Conservation (phyloP, 2,797 vertebrate genomes). For the Ceryle rudis region DNA sequence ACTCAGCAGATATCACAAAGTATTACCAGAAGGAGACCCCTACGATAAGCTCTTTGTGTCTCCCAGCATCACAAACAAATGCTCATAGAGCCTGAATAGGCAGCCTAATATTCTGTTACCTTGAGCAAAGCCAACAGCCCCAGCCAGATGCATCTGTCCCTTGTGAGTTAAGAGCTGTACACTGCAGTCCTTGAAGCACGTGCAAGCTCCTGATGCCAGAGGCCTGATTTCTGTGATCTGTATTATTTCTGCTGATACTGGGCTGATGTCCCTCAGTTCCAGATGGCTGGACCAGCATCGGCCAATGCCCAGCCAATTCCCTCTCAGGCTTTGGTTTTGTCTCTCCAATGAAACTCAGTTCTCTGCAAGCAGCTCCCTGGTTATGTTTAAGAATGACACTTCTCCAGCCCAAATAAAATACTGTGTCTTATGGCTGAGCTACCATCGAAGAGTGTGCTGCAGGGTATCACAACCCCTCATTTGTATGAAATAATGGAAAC, state of each 20-base stretch:
- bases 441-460: not conserved
- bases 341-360: not conserved
- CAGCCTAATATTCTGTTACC: not conserved
- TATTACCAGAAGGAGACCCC: not conserved
- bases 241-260: not conserved
- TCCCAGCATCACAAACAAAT: not conserved
- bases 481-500: not conserved
- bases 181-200: not conserved
- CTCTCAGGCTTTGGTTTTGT: not conserved
- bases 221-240: not conserved
- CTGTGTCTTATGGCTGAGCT: rapidly evolving
- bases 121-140: not conserved
- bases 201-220: not conserved
- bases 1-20: not conserved
- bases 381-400: not conserved
- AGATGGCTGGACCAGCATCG: not conserved
- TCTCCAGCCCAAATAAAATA: not conserved
- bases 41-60: not conserved
- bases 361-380: not conserved
- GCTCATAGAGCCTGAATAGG: not conserved
- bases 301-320: not conserved
- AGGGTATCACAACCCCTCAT: not conserved
- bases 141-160: not conserved
- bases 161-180: not conserved
- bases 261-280: not conserved